Conservation (phyloP, 2,113 vertebrate genomes). For the Heliornis fulica region DNA sequence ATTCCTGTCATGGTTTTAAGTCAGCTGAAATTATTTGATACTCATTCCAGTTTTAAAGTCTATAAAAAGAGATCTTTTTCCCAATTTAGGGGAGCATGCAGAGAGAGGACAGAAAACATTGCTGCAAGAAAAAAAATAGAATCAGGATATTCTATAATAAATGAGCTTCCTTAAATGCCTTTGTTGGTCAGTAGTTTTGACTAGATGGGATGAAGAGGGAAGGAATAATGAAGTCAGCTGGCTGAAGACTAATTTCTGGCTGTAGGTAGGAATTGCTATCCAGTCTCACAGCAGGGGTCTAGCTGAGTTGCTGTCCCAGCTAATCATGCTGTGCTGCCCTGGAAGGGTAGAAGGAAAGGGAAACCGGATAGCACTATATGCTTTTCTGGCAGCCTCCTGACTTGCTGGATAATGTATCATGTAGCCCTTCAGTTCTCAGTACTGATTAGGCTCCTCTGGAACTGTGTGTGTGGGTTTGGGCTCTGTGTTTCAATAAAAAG, state of each 20-base stretch:
- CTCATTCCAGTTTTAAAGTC: neutral
- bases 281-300: neutral
- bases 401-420: neutral
- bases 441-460: neutral
- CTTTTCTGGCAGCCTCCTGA: neutral
- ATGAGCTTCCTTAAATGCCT: neutral
- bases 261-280: neutral
- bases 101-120: neutral
- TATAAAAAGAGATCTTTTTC: neutral
- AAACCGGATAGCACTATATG: neutral
- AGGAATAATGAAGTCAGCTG: neutral
- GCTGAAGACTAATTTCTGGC: neutral
- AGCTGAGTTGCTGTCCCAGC: neutral
- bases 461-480: neutral
- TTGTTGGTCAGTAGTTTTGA: neutral
- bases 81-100: neutral
- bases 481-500: neutral
- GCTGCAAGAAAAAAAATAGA: neutral
- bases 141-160: neutral
- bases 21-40: neutral
- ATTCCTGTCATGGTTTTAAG: neutral
- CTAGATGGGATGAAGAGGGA: neutral
- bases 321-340: neutral
- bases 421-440: neutral
- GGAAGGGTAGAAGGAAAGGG: neutral